phyloP scores from a whole-genome alignment of 2,797 vertebrate genomes.

The Pseudocheirus occidentalis region DNA sequence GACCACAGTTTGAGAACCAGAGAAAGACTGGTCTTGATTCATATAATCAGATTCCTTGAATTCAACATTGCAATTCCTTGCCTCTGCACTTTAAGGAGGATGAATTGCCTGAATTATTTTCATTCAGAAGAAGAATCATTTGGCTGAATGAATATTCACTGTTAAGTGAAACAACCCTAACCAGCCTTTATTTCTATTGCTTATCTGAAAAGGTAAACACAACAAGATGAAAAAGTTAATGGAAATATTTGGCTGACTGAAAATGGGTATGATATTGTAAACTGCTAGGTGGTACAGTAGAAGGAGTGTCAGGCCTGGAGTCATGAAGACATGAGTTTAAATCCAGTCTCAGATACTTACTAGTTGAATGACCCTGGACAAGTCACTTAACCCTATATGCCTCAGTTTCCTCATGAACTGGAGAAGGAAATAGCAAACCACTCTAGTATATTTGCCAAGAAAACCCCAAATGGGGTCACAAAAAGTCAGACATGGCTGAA shows the following conservation, averaged over 20 bases:
- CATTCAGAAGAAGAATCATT: constrained; percentile 16
- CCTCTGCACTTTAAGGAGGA: constrained; percentile 54
- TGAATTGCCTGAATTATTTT: constrained; percentile 35
- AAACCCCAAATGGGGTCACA: neutral
- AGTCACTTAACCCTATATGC: neutral
- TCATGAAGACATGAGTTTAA: neutral
- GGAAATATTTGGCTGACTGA: constrained; percentile 20
- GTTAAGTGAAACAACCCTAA: constrained; percentile 6
- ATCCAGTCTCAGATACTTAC: neutral
- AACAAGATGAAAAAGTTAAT: constrained; percentile 19
- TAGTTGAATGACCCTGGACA: neutral
- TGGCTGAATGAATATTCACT: constrained; percentile 44
- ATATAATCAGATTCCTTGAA: neutral
- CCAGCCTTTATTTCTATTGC: neutral
- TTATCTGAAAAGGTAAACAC: constrained; percentile 19
- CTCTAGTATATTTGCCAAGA: neutral
- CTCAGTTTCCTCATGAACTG: neutral
- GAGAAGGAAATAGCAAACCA: neutral
- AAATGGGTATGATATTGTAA: constrained; percentile 11
- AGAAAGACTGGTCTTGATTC: neutral
- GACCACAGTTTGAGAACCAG: neutral
- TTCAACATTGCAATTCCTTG: neutral
- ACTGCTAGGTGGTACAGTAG: neutral
- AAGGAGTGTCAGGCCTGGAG: neutral
- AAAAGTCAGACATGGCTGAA: neutral